phyloP scores from a whole-genome alignment of 2,113 vertebrate genomes.

The Chrysochloris asiatica region DNA sequence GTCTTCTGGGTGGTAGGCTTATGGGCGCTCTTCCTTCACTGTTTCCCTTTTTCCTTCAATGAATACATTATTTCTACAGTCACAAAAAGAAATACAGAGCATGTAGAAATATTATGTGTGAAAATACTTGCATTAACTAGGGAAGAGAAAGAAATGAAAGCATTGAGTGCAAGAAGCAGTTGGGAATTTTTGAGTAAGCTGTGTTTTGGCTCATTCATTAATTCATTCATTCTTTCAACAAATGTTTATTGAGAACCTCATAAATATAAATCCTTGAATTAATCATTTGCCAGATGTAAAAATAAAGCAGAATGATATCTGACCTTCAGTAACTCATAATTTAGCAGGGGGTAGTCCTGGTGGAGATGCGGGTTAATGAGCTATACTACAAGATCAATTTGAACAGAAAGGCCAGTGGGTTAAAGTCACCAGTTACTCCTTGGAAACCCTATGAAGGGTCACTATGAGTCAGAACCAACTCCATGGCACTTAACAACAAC shows the following conservation, averaged over 20 bases:
- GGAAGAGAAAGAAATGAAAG: neutral
- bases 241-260: neutral
- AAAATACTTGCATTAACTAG: neutral
- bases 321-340: neutral
- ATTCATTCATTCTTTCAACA: too few species aligned
- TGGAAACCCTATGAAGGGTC: too few species aligned
- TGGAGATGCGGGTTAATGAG: too few species aligned
- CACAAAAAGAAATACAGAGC: neutral
- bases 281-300: neutral
- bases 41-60: constrained; percentile 27
- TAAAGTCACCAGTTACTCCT: too few species aligned
- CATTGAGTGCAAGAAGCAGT: neutral
- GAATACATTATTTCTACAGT: neutral
- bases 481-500: too few species aligned
- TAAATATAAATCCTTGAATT: neutral
- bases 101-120: neutral
- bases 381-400: too few species aligned
- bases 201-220: neutral
- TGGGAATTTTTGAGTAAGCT: neutral
- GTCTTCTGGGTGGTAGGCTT: neutral
- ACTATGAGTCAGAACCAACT: too few species aligned
- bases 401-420: too few species aligned
- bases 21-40: neutral
- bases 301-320: neutral
- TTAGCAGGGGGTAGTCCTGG: neutral